Conservation (phyloP, 2,113 vertebrate species). For the Plectropomus leopardus region DNA sequence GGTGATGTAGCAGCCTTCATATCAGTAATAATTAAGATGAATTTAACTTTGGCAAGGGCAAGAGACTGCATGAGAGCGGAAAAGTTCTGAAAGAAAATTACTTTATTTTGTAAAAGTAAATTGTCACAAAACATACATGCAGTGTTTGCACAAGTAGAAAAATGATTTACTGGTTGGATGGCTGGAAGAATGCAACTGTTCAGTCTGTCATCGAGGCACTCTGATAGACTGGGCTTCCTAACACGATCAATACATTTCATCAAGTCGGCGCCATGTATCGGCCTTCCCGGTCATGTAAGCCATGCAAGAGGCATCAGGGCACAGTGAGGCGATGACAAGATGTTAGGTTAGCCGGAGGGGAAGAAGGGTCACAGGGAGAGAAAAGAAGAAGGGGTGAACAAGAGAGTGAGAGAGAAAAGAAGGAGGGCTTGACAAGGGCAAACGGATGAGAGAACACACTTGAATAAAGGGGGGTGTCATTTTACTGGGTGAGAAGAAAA, state of each 20-base stretch:
- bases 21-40: constrained; percentile 48
- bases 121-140: not conserved
- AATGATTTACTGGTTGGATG: not conserved
- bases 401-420: constrained; percentile 21
- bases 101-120: not conserved
- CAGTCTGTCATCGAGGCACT: constrained; percentile 25
- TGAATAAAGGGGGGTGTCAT: constrained; percentile 44
- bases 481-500: constrained; percentile 34
- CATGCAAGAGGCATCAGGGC: constrained; percentile 6
- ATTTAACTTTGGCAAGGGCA: constrained; percentile 43
- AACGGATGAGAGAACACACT: constrained; percentile 37
- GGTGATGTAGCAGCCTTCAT: constrained; percentile 39
- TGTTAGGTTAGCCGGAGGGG: constrained; percentile 30
- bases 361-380: constrained; percentile 16
- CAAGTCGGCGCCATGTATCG: constrained; percentile 37
- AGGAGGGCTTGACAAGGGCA: constrained; percentile 34
- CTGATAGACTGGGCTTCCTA: constrained; percentile 8
- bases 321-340: not conserved
- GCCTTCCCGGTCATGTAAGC: constrained; percentile 32
- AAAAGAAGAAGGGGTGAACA: not conserved
- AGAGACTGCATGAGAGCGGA: not conserved
- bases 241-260: constrained; percentile 55
- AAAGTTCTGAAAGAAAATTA: not conserved
- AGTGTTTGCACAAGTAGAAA: not conserved
- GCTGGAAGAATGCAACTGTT: constrained; percentile 8